Evolutionary conservation across 1,140 invertebrate species (phyloP), one percentile per base, ranked within the genome.

Genomic region (Triops longicaudatus): DNA sequence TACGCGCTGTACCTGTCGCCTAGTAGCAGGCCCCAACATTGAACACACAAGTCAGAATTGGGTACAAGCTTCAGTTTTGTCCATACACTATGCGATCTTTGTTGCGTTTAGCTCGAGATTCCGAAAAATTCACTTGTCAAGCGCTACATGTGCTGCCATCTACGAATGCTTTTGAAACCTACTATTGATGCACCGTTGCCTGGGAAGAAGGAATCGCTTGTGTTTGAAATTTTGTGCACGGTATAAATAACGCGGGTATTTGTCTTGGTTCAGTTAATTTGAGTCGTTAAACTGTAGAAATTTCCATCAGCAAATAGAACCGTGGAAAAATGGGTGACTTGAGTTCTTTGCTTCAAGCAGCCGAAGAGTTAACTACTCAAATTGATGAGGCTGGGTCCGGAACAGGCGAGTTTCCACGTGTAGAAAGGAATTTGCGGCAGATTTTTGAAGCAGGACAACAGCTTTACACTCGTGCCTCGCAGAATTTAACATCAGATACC

Each of bases 381-480:
- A 91, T 96, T 75, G 94, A 96, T 85, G 91, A 90, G 26, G 90
- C 89, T 81, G 88, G 90, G 14, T 11, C 74, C 26, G 42, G 37
- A 28, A 22, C 44, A 63, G 76, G 76, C 11, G 93, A 94, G 80
- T 83, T 94, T 74, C 92, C 92, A 7, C 89, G 94, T 84, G 93
- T 98, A 10, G 93, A 97, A 81, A 87, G 96, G 79, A 97, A 95
- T 81, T 85, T 98, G 28, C 89, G 91, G 50, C 96, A 98, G 86
- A 93, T 98, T 41, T 86, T 95, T 41, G 94, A 98, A 84, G 94
- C 93, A 42, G 95, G 95, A 0, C 91, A 95, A 81, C 92, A 96
- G 83, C 84, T 98, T 10, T 78, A 73, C 37, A 72, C 43, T 26
- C 44, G 50, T 17, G 41, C 73, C 63, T 71, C 50, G 12, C 74